Percentiles rank a stretch among this genome's conserved stretches.
phyloP scores from a whole-genome alignment of 1,140 invertebrate species.

The Chironomus striatipennis region DNA sequence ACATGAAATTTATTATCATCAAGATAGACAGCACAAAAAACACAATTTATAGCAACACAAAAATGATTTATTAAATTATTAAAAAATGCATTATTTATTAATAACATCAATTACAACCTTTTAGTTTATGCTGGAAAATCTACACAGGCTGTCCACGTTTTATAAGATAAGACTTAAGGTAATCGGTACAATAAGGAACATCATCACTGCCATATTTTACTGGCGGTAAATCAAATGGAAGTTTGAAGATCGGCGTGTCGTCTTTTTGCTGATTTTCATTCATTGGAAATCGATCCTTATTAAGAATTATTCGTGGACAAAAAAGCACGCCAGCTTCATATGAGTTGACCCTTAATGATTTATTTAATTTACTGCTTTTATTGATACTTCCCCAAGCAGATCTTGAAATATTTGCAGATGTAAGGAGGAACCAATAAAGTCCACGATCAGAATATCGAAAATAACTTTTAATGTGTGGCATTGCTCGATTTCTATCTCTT shows the following conservation, averaged over 20 bases:
- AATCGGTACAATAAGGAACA: slow-evolving; percentile 46
- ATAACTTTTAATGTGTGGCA: slow-evolving; percentile 94
- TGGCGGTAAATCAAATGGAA: slow-evolving; percentile 74
- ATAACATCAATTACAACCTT: too few relatives aligned
- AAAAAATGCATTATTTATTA: too few relatives aligned
- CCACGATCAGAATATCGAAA: slow-evolving; percentile 59
- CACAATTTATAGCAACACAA: too few relatives aligned
- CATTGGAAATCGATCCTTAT: slow-evolving; percentile 37
- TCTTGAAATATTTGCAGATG: slow-evolving; percentile 91
- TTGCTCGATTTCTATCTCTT: slow-evolving; percentile 59
- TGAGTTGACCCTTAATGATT: slow-evolving; percentile 65
- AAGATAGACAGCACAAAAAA: too few relatives aligned
- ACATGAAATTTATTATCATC: too few relatives aligned
- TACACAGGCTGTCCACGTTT: neutral
- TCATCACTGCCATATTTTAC: slow-evolving; percentile 53
- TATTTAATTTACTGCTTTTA: slow-evolving; percentile 49
- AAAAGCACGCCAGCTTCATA: slow-evolving; percentile 91
- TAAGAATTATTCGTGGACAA: slow-evolving; percentile 72
- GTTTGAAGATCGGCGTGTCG: slow-evolving; percentile 47
- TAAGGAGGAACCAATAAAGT: slow-evolving; percentile 75
- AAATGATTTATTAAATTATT: too few relatives aligned
- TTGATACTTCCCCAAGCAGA: slow-evolving; percentile 83
- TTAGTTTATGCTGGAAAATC: too few relatives aligned
- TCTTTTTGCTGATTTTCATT: slow-evolving; percentile 38
- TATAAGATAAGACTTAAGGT: neutral